Evolutionary conservation across 2,888 invertebrate genomes (phyloP).

Genomic region (Macrosiphum euphorbiae): DNA sequence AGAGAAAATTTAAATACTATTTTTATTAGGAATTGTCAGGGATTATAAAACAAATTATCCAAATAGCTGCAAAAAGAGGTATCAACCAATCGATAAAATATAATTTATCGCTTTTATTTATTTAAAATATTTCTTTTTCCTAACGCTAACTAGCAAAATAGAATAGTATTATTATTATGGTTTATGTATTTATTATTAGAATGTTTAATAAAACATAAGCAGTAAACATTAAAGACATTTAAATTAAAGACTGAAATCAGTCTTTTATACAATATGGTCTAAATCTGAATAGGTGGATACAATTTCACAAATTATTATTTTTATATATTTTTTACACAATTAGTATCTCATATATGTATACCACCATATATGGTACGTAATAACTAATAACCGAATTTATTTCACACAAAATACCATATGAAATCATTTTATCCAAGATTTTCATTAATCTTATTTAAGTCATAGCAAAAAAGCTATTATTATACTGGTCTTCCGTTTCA

Average conservation of each 20-base stretch:
- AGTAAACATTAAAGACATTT: background rate
- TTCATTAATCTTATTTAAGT: conserved; percentile 27
- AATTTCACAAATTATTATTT: background rate
- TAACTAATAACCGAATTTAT: background rate
- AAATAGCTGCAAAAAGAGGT: background rate
- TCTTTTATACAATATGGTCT: background rate
- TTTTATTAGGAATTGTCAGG: background rate
- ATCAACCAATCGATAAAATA: background rate
- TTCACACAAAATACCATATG: background rate
- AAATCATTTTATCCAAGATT: background rate
- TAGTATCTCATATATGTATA: background rate
- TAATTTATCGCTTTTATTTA: background rate
- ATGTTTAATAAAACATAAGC: background rate
- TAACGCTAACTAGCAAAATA: background rate
- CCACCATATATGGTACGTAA: background rate
- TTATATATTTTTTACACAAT: background rate
- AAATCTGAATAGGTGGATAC: background rate
- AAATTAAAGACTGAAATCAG: background rate
- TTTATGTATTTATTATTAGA: background rate
- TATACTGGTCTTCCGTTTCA: background rate
- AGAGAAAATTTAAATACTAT: background rate
- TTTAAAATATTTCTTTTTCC: background rate
- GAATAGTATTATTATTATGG: background rate
- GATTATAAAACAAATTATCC: background rate
- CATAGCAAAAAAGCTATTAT: conserved; percentile 11